These are phyloP conservation scores for Aphelinus atriplicis DNA, from an alignment of 1,140 invertebrate species.

Conservation along the genomic window DNA sequence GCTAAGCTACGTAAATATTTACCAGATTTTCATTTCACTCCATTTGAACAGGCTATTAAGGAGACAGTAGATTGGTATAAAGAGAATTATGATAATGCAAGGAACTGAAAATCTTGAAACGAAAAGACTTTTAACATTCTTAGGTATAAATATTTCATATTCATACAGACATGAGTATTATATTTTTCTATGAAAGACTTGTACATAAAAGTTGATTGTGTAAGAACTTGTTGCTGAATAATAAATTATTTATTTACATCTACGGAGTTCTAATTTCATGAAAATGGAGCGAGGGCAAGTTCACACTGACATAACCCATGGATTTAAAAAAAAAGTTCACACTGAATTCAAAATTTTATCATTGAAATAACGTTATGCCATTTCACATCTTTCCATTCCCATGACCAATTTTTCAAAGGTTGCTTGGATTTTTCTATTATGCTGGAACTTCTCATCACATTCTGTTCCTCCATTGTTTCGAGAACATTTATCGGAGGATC, in stretches of 20 bases:
- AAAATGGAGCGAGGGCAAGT: no score
- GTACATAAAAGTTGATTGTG: neutral
- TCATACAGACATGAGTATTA: neutral
- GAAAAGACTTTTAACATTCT: neutral
- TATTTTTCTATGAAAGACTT: slow-evolving; percentile 26
- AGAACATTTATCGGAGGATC: no score
- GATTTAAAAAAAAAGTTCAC: no score
- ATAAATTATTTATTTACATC: neutral
- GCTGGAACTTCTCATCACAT: no score
- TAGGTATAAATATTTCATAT: neutral
- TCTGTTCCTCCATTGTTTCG: no score
- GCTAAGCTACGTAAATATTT: slow-evolving; percentile 83
- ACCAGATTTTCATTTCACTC: slow-evolving; percentile 91
- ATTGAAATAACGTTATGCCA: slow-evolving; percentile 38
- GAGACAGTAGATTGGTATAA: slow-evolving; percentile 92
- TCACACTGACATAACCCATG: no score
- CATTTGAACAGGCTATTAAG: slow-evolving; percentile 84
- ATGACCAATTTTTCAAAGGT: no score
- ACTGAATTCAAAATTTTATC: no score
- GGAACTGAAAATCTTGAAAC: slow-evolving; percentile 69
- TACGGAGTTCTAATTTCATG: no score
- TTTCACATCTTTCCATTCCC: slow-evolving; percentile 16
- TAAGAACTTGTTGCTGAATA: neutral
- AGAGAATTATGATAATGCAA: slow-evolving; percentile 79
- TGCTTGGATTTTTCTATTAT: no score